A percentile compares a stretch with the other conserved stretches of the same genome.
These are phyloP conservation scores for Tragopan temminckii DNA, from an alignment of 2,797 vertebrate species.

Conservation along the genomic window DNA sequence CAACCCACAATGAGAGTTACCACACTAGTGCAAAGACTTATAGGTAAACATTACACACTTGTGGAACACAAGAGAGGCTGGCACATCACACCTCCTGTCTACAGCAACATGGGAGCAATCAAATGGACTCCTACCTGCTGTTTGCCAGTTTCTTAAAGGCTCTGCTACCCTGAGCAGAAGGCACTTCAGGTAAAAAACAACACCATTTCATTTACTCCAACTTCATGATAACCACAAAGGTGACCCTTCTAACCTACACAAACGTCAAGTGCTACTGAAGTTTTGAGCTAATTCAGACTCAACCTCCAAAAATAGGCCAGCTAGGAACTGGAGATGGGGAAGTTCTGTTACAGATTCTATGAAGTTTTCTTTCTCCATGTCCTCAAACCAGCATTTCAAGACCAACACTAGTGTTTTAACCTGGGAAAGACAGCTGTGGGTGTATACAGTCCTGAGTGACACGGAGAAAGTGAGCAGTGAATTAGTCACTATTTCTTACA, in stretches of 20 bases:
- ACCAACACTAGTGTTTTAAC: background rate
- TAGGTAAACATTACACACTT: background rate
- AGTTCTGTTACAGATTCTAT: background rate
- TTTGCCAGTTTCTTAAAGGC: background rate
- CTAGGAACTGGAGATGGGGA: background rate
- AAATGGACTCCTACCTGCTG: accelerated
- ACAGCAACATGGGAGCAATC: background rate
- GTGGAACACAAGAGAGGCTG: background rate
- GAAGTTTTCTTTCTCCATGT: background rate
- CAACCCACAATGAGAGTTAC: background rate
- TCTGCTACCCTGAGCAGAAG: background rate
- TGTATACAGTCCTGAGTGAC: background rate
- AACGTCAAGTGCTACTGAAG: background rate
- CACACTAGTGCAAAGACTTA: background rate
- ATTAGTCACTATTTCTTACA: background rate
- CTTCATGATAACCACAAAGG: background rate
- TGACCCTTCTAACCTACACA: background rate
- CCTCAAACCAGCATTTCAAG: background rate
- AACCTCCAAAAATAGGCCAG: background rate
- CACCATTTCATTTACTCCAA: background rate
- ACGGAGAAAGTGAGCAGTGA: background rate
- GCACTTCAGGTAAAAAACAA: background rate
- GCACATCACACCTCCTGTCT: accelerated
- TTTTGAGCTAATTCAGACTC: background rate
- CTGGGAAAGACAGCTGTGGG: background rate